Base-by-base conservation (phyloP, 2,888 invertebrate species). In the Melanotus villosus region DNA sequence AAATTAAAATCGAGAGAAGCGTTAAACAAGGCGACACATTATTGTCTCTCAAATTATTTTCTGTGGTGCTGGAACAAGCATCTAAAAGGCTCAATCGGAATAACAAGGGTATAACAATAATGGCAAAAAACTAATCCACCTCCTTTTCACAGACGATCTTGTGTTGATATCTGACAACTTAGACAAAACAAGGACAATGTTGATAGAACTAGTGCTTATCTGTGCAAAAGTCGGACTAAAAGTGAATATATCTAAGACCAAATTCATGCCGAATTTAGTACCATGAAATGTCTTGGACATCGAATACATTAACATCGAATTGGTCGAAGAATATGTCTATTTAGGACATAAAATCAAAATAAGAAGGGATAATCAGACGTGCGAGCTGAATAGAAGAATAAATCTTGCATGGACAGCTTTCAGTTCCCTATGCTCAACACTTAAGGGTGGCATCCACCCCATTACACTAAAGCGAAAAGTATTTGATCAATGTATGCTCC, bases 271-370 rank as follows among this genome's bases (percentile, higher is more conserved):
- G 26, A 26, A 26, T 7, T 7, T 26, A 7, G 7, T 26, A 7
- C 26, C 26, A 5, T 3, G 26, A 26, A 26, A 26, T 26, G 30
- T 3, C n/a, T n/a, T 7, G 26, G 26, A 3, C 4, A 26, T 26
- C 26, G 26, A 7, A 3, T 3, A 26, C 26, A 26, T 7, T 45
- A 12, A 45, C 4, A 16, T 45, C 4, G 45, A 45, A 45, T 21
- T 45, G 18, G 10, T 14, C 19, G 18, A 45, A 18, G n/a, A 45
- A 16, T 45, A 45, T 45, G n/a, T 21, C 21, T 14, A 45, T 21
- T 21, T 45, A 9, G 45, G 45, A 3, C 45, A 45, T 45, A n/a
- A 50, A 50, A 23, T 63, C 19, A 41, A 12, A 30, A 66, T 50
- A 12, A 5, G 26, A 3, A 50, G 26, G 12, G 50, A 21, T 16